A percentile compares a stretch with the other conserved stretches of the same genome.
Conservation (phyloP, 2,113 vertebrate genomes). For the Dendropsophus ebraccatus region DNA sequence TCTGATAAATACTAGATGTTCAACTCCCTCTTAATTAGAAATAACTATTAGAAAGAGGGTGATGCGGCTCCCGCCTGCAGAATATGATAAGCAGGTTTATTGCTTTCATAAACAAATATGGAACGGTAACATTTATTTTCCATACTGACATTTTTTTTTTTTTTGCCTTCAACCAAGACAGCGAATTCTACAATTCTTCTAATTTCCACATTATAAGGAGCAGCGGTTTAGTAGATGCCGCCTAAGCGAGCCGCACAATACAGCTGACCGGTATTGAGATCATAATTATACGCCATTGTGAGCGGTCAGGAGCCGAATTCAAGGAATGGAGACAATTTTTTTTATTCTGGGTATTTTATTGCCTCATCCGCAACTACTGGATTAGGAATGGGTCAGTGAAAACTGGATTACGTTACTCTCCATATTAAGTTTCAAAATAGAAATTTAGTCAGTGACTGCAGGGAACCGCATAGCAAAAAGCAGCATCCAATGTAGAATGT, state of each 20-base stretch:
- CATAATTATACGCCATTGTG: neutral
- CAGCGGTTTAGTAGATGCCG: neutral
- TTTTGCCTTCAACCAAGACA: conserved; percentile 58
- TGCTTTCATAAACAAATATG: conserved; percentile 57
- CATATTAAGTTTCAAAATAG: too few species aligned
- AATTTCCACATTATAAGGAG: neutral
- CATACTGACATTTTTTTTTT: conserved; percentile 50
- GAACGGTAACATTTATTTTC: conserved; percentile 42
- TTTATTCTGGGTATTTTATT: neutral
- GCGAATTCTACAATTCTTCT: conserved; percentile 41
- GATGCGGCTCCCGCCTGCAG: conserved; percentile 22
- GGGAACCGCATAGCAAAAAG: too few species aligned
- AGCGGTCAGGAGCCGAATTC: neutral
- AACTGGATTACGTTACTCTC: neutral
- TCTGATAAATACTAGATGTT: conserved; percentile 20
- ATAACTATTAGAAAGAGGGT: conserved; percentile 43
- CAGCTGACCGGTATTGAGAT: neutral
- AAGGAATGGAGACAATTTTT: neutral
- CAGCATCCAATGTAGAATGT: too few species aligned
- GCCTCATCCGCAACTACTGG: neutral
- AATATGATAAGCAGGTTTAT: conserved; percentile 54
- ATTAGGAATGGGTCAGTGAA: neutral
- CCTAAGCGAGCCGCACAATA: neutral
- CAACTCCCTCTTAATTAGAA: conserved; percentile 50
- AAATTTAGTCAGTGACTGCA: too few species aligned